A percentile compares a stretch with the other conserved stretches of the same genome.
Conservation (phyloP, 37 sponge, comb jelly and placozoan species). For the Axinella damicornis region DNA sequence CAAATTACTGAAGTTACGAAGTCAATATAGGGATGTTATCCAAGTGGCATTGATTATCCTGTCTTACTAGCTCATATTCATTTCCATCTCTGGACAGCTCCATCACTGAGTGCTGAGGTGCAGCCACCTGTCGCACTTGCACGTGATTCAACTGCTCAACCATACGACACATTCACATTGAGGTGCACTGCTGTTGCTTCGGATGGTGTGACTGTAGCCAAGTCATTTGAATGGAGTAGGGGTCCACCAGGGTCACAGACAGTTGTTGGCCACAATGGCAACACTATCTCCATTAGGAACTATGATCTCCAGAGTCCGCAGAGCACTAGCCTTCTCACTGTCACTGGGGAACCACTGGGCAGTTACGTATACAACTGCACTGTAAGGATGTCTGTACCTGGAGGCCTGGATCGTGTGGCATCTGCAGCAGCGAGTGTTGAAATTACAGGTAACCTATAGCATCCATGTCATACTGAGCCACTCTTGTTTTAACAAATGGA, state of each 20-base stretch:
- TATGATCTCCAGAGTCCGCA: not conserved
- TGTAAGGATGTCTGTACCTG: constrained; percentile 12
- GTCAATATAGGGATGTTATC: not conserved
- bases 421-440: too few species aligned
- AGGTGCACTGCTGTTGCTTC: constrained; percentile 14
- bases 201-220: not conserved
- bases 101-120: not conserved
- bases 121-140: not conserved
- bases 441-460: too few species aligned
- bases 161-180: constrained; percentile 22
- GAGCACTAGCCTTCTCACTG: not conserved
- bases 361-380: constrained; percentile 4
- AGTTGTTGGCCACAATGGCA: not conserved
- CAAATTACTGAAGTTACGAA: too few species aligned
- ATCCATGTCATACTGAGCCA: too few species aligned
- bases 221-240: constrained; percentile 6
- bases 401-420: not conserved
- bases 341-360: not conserved
- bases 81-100: not conserved
- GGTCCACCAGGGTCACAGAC: too few species aligned
- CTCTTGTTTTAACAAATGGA: too few species aligned
- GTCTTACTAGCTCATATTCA: too few species aligned
- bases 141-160: not conserved
- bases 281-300: not conserved
- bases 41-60: not conserved